Base-by-base conservation (phyloP, 2,113 vertebrate genomes). In the Misgurnus anguillicaudatus region DNA sequence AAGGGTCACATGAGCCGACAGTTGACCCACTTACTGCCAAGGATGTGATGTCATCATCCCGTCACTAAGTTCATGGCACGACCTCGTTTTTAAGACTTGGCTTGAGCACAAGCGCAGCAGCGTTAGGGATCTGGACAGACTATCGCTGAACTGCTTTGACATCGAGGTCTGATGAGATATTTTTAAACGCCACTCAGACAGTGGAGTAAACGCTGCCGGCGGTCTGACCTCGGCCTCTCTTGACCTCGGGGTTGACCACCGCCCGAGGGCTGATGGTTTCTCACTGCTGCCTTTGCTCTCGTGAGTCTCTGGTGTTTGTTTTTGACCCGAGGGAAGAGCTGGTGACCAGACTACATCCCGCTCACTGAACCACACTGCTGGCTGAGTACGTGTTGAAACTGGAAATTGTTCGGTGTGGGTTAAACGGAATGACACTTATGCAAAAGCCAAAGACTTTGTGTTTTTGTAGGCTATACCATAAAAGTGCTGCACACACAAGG, bases 11-110 rank as follows among this genome's bases (percentile, higher is more conserved):
- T 13, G 80, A 82, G 75, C 58, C 78, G 65, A 63, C 80, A 75
- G 80, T 79, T 87, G 80, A 85, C 83, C 82, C 67, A 86, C 63
- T 86, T 85, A 61, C 41, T 47, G 77, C 68, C 47, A 17, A 57
- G 81, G 71, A 73, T 65, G 78, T 87, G 86, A 88, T 70, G 86
- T 87, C 87, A 86, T 42, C 66, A 58, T 85, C 76, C 68, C 24
- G 31, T 82, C 84, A 79, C 31, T 17, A 57, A 57, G 53, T 17
- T 17, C 17, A 57, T 19, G 36, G 58, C 61, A 47, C 84, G 87
- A 88, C 86, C 88, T 85, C 71, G 39, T 84, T 83, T 84, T 60
- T 65, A 55, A 61, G 47, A 51, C 48, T 51, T 57, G 74, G 83
- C 82, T 51, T 69, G 36, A 48, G 84, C 85, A 84, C 79, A 86